Evolutionary conservation across 2,797 vertebrate species (phyloP), one percentile per base, ranked within the genome.

Genomic region (Choloepus didactylus): DNA sequence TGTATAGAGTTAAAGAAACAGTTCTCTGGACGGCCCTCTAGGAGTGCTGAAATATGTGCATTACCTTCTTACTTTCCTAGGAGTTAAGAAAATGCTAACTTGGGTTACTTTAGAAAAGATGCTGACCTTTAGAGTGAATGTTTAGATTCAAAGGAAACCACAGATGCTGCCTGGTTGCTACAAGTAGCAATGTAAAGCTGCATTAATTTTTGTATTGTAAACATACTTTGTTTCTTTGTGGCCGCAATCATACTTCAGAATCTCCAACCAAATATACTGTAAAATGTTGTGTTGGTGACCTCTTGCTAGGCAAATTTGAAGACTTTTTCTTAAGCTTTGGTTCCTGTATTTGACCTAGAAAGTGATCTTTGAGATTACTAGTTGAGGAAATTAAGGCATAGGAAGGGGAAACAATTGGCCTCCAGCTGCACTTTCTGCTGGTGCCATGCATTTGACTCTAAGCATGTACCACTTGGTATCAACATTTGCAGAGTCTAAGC

Each of bases 1-100:
- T 60, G 35, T 85, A 77, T 93, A 41, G 60, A 51, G 27, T 81
- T 72, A 81, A 89, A 84, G 79, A 60, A 25, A 46, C 62, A 76
- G 60, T 54, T 81, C 18, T 86, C 11, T 86, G 54, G 21, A 49
- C 16, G 86, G 27, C 54, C 15, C 35, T 31, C 62, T 41, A 56
- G 89, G 38, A 41, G 27, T 10, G 31, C 62, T 91, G 38, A 70
- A 10, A 70, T 76, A 31, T 38, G 56, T 49, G 38, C 29, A 14
- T 70, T 12, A 60, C 35, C 21, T 92, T 82, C 31, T 41, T 86
- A 29, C 69, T 38, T 56, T 31, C 11, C 11, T 54, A 23, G 69
- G 8, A 41, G n/a, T 35, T 73, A 44, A 91, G 21, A n/a, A 64
- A 67, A 64, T 89, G 80, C 72, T 69, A 91, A 56, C 16, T 35